Base-by-base conservation (phyloP, 2,888 invertebrate species). In the Limnephilus lunatus region DNA sequence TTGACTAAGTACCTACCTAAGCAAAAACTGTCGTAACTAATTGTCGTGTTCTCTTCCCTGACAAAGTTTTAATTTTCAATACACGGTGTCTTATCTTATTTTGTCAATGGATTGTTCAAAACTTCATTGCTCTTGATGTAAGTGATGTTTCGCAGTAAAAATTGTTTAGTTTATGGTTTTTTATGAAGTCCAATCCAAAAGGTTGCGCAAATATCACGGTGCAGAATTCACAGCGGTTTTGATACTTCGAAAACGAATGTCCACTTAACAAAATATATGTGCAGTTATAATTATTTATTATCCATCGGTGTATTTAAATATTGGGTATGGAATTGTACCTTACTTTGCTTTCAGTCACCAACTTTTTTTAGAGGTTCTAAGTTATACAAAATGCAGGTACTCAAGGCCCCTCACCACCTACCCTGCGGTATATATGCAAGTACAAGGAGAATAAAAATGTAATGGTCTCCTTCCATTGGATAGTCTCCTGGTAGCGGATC, bases 391-490 rank as follows among this genome's bases (percentile, higher is more conserved):
- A 68, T n/a, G 11, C 68, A 68, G 68, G 68, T 68, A 68, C 25
- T 68, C 68, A 25, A 68, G 25, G 5, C 14, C 25, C 68, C 68
- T 68, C 68, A 68, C 7, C 68, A 68, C 7, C 68, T 48, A 25
- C 9, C 68, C 68, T 25, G 5, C 19, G n/a, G 25, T 68, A 68
- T 68, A 25, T 68, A 68, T 19, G 19, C 19, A 53, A 68, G 68
- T 25, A 68, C n/a, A 68, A 68, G 25, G 25, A 68, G 35, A 35
- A 85, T 87, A 83, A 39, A 81, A 82, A 39, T 39, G 5, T 39
- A 39, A 91, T 14, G 32, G 87, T 32, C 87, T 88, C 81, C 80
- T 91, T 88, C 82, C 82, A 91, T 91, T 91, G 91, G 91, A 91
- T 91, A 86, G 82, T 48, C 81, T 82, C 39, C 91, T 86, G 80